A percentile compares a stretch with the other conserved stretches of the same genome.
Conservation (phyloP, 1,140 invertebrate genomes). For the Frieseomelitta varia region DNA sequence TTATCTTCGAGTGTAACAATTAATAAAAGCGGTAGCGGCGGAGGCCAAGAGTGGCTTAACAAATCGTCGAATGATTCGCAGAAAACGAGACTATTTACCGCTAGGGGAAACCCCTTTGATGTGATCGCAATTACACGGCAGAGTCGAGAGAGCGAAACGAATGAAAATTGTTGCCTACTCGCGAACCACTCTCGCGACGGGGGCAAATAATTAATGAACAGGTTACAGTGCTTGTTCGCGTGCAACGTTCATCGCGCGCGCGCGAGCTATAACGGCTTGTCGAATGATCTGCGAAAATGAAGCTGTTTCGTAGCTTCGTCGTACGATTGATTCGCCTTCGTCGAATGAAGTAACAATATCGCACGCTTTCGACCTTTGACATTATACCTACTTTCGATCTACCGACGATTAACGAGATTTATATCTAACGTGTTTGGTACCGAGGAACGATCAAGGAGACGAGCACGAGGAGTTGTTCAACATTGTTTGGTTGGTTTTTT, state of each 20-base stretch:
- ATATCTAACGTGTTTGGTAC: not conserved
- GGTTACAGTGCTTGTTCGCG: not conserved
- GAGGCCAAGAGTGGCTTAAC: not conserved
- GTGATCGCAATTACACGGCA: conserved; percentile 10
- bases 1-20: not conserved
- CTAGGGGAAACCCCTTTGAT: not conserved
- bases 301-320: not conserved
- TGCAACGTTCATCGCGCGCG: not conserved
- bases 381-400: not conserved
- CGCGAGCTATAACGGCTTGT: not conserved
- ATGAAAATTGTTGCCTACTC: not conserved
- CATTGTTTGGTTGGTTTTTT: too few relatives aligned
- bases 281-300: conserved; percentile 19
- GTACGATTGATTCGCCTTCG: not conserved
- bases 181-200: not conserved
- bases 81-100: conserved; percentile 15
- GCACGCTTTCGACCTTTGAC: not conserved
- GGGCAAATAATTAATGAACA: conserved; percentile 9
- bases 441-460: not conserved
- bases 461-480: too few relatives aligned
- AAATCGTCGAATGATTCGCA: conserved; percentile 7
- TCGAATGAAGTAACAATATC: not conserved
- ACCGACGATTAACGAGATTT: not conserved
- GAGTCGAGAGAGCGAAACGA: not conserved
- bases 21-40: not conserved